A percentile compares a stretch with the other conserved stretches of the same genome.
Evolutionary conservation across 2,797 vertebrate species (phyloP).

Genomic region (Ctenosaura bakeri): DNA sequence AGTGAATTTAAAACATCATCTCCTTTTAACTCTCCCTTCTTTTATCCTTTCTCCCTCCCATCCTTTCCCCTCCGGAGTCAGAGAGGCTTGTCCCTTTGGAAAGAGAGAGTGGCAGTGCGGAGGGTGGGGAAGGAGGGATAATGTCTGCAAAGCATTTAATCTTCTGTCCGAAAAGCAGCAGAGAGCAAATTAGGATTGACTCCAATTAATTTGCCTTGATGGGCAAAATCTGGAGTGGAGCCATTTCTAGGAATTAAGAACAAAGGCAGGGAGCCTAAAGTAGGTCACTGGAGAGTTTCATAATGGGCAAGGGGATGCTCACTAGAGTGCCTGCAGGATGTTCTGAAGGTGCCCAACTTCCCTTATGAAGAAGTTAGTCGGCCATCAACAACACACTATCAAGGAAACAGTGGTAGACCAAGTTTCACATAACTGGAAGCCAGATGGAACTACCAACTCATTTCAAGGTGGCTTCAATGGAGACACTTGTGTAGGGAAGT

Average conservation of each 20-base stretch:
- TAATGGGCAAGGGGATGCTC: conserved; percentile 53
- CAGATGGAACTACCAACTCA: too few species aligned
- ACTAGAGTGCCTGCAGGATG: fast-evolving
- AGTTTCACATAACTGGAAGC: neutral
- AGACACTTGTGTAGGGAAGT: neutral
- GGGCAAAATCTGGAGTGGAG: conserved; percentile 76
- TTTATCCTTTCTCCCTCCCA: conserved; percentile 32
- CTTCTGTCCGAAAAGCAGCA: conserved; percentile 78
- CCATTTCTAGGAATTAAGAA: conserved; percentile 80
- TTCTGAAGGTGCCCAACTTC: neutral
- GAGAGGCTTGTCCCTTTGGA: conserved; percentile 54
- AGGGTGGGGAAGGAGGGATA: conserved; percentile 59
- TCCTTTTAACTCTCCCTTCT: conserved; percentile 25
- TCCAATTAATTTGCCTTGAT: conserved; percentile 78
- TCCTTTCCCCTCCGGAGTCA: conserved; percentile 46
- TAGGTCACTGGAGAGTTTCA: conserved; percentile 77
- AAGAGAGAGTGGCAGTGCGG: conserved; percentile 10
- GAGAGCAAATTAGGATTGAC: conserved; percentile 80
- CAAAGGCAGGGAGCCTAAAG: conserved; percentile 76
- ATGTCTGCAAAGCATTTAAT: conserved; percentile 81
- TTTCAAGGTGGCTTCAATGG: neutral
- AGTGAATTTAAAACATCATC: conserved; percentile 46
- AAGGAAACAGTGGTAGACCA: neutral
- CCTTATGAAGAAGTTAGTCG: neutral
- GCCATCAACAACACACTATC: neutral